A percentile compares a stretch with the other conserved stretches of the same genome.
Conservation (phyloP, 2,888 invertebrate species). For the Nephrotoma flavescens region DNA sequence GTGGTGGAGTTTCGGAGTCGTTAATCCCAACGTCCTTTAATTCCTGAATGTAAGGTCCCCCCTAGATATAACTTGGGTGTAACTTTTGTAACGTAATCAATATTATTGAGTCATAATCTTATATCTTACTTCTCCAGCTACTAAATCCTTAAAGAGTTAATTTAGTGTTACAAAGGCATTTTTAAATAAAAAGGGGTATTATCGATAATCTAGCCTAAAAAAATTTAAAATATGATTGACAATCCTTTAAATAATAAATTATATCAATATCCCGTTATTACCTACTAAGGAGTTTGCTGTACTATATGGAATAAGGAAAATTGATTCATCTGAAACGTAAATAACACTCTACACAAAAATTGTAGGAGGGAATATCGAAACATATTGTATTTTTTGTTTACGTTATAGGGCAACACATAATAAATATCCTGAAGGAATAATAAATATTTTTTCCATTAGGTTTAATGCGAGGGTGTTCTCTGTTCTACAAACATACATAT, state of each 20-base stretch:
- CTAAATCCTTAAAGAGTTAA: no score
- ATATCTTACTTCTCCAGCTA: no score
- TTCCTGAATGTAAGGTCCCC: no score
- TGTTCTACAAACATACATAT: neutral
- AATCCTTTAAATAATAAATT: neutral
- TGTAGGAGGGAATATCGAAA: neutral
- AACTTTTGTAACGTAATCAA: no score
- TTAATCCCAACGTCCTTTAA: no score
- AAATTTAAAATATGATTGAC: neutral
- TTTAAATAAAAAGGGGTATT: neutral
- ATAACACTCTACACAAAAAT: neutral
- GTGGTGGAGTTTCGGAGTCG: no score
- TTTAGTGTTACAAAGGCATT: no score
- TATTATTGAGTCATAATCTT: no score
- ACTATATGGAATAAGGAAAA: neutral
- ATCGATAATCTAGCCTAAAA: neutral
- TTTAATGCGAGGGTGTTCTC: neutral
- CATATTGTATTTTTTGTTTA: neutral
- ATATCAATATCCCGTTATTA: neutral
- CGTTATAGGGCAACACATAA: neutral
- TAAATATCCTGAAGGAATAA: neutral
- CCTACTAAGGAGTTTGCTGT: neutral
- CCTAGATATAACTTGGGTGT: no score
- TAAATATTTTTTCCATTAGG: neutral
- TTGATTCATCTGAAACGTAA: neutral